A percentile compares a stretch with the other conserved stretches of the same genome.
Conservation (phyloP, 2,888 invertebrate species). For the Crepidodera aurea region DNA sequence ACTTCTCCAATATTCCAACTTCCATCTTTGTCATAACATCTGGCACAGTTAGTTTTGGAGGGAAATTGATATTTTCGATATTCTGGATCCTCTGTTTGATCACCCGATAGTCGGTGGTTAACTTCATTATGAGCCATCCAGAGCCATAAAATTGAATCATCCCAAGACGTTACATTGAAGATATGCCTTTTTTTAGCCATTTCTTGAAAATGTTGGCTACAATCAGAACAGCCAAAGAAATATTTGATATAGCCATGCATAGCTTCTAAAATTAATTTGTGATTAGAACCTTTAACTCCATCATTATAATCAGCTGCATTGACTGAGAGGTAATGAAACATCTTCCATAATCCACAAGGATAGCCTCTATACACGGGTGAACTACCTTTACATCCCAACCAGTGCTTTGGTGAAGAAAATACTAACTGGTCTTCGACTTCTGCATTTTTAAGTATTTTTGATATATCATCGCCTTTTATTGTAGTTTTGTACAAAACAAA, state of each 20-base stretch:
- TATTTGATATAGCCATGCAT: slow-evolving; percentile 89
- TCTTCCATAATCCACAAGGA: slow-evolving; percentile 93
- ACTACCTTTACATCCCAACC: slow-evolving; percentile 86
- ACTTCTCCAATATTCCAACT: slow-evolving; percentile 72
- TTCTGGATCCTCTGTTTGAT: slow-evolving; percentile 87
- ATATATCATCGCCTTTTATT: slow-evolving; percentile 70
- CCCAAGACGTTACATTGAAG: slow-evolving; percentile 72
- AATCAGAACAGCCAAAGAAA: slow-evolving; percentile 94
- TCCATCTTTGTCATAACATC: slow-evolving; percentile 66
- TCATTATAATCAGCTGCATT: slow-evolving; percentile 66
- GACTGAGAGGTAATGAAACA: slow-evolving; percentile 92
- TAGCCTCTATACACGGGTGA: slow-evolving; percentile 80
- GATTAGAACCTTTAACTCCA: slow-evolving; percentile 61
- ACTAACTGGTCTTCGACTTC: slow-evolving; percentile 68
- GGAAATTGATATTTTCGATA: slow-evolving; percentile 94
- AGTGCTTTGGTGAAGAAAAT: slow-evolving; percentile 67
- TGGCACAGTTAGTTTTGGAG: slow-evolving; percentile 69
- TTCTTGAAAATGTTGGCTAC: slow-evolving; percentile 86
- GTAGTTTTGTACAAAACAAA: slow-evolving; percentile 63
- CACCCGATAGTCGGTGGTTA: slow-evolving; percentile 86
- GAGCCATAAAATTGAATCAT: slow-evolving; percentile 88
- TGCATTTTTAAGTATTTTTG: slow-evolving; percentile 62
- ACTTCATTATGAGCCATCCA: slow-evolving; percentile 96
- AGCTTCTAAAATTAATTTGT: slow-evolving; percentile 75
- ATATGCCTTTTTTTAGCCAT: slow-evolving; percentile 81